A percentile compares a stretch with the other conserved stretches of the same genome.
Conservation (phyloP, 2,797 vertebrate species). For the Alcedo quadribrachys region DNA sequence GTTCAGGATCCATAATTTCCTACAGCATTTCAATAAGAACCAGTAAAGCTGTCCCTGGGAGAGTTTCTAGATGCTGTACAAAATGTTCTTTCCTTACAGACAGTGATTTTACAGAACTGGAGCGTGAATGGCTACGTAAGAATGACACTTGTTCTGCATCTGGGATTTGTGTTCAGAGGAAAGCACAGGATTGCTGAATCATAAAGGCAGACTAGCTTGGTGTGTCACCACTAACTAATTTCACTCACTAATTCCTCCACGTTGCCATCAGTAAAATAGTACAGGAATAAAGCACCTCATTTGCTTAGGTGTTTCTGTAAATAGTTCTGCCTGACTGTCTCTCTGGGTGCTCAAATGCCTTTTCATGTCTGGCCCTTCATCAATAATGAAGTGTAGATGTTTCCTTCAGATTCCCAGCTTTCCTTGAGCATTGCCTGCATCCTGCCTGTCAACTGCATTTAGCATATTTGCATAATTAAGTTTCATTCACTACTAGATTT, state of each 20-base stretch:
- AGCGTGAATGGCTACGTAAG: not conserved
- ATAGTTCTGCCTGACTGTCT: slow-evolving; percentile 1
- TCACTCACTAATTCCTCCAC: not conserved
- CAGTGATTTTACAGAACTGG: not conserved
- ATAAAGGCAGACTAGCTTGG: not conserved
- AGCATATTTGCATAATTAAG: slow-evolving; percentile 42
- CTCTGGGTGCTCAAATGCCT: slow-evolving; percentile 14
- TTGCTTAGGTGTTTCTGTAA: not conserved
- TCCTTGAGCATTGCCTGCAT: slow-evolving; percentile 22
- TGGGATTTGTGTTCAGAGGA: slow-evolving; percentile 1
- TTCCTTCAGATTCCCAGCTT: slow-evolving; percentile 53
- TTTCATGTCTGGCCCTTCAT: slow-evolving; percentile 31
- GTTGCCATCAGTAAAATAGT: not conserved
- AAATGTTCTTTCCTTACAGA: not conserved
- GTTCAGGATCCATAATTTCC: slow-evolving; percentile 41
- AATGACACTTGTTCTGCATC: not conserved
- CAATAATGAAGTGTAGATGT: slow-evolving; percentile 51
- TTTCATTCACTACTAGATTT: slow-evolving; percentile 44
- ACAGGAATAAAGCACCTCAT: not conserved
- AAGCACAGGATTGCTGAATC: not conserved
- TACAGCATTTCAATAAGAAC: slow-evolving; percentile 19
- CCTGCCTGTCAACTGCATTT: slow-evolving; percentile 45
- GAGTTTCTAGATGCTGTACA: not conserved
- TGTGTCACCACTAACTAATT: not conserved
- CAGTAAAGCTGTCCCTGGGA: slow-evolving; percentile 5